Percentiles rank a stretch among this genome's conserved stretches.
Conservation (phyloP, 2,797 vertebrate species). For the Thunnus albacares region DNA sequence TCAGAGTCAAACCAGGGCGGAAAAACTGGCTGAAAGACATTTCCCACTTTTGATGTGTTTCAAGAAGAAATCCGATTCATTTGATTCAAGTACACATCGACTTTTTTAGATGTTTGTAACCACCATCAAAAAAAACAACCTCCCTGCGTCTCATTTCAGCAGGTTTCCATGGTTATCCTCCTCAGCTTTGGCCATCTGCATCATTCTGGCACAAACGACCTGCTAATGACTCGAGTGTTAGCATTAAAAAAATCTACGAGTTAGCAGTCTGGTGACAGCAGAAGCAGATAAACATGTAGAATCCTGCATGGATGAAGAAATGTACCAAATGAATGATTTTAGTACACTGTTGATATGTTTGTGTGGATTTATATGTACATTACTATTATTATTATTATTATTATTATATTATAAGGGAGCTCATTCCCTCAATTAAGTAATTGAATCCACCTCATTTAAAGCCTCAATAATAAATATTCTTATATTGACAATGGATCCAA, state of each 20-base stretch:
- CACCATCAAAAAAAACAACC: background rate
- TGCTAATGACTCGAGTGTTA: slow-evolving; percentile 6
- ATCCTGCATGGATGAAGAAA: background rate
- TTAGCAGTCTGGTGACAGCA: background rate
- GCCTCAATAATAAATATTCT: background rate
- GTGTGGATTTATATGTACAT: background rate
- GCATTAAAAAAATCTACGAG: background rate
- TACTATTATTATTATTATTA: background rate
- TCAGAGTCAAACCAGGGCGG: background rate
- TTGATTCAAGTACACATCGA: background rate
- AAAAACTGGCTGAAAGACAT: slow-evolving; percentile 3
- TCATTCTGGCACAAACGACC: slow-evolving; percentile 9
- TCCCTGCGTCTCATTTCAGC: background rate
- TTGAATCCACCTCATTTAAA: background rate
- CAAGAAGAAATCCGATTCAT: background rate
- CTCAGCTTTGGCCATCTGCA: slow-evolving; percentile 22
- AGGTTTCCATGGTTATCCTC: slow-evolving; percentile 43
- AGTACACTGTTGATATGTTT: background rate
- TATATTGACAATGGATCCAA: too few relatives aligned
- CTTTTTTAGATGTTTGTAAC: background rate
- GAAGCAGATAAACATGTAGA: background rate
- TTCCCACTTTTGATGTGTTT: slow-evolving; percentile 12
- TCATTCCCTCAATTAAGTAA: background rate
- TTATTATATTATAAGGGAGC: background rate
- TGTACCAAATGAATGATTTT: background rate